These are phyloP conservation scores for Aethina tumida DNA, from an alignment of 1,140 invertebrate genomes.

Conservation along the genomic window DNA sequence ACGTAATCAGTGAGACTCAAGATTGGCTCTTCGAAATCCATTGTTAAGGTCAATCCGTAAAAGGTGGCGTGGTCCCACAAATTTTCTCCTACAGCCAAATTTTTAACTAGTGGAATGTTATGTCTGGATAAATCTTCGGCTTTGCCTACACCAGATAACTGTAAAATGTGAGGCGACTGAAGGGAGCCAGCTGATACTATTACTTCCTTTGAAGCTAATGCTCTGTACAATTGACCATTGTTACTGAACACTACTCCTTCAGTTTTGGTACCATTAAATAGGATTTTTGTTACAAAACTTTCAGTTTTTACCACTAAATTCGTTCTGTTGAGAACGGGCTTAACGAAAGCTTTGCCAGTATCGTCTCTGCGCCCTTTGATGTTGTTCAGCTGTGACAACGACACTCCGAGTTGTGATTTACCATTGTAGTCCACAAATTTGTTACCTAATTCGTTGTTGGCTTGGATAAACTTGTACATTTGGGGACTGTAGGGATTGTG, in stretches of 20 bases:
- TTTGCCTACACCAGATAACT: slow-evolving; percentile 69
- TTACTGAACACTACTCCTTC: slow-evolving; percentile 48
- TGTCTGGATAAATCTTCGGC: slow-evolving; percentile 49
- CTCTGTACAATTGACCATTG: slow-evolving; percentile 33
- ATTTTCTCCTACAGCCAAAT: slow-evolving; percentile 62
- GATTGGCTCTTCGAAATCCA: slow-evolving; percentile 7
- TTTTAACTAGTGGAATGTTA: slow-evolving; percentile 46
- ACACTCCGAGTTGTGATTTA: slow-evolving; percentile 24
- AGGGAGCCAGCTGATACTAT: slow-evolving; percentile 62
- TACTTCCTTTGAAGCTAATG: slow-evolving; percentile 52
- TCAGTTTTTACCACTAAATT: slow-evolving; percentile 54
- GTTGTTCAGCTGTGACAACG: slow-evolving; percentile 9
- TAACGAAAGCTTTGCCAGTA: slow-evolving; percentile 41
- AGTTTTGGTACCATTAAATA: slow-evolving; percentile 33
- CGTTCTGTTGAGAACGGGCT: slow-evolving; percentile 41
- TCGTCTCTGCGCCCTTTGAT: slow-evolving; percentile 37
- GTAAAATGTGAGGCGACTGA: slow-evolving; percentile 60
- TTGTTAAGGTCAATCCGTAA: slow-evolving; percentile 1
- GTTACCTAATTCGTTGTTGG: slow-evolving; percentile 44
- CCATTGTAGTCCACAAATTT: slow-evolving; percentile 43
- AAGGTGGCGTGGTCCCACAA: slow-evolving; percentile 59
- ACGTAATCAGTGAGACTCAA: slow-evolving; percentile 7
- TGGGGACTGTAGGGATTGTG: slow-evolving; percentile 18
- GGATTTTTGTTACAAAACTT: slow-evolving; percentile 47
- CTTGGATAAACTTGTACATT: slow-evolving; percentile 43